phyloP scores from a whole-genome alignment of 2,888 invertebrate genomes.

The Digitonthophagus gazella region DNA sequence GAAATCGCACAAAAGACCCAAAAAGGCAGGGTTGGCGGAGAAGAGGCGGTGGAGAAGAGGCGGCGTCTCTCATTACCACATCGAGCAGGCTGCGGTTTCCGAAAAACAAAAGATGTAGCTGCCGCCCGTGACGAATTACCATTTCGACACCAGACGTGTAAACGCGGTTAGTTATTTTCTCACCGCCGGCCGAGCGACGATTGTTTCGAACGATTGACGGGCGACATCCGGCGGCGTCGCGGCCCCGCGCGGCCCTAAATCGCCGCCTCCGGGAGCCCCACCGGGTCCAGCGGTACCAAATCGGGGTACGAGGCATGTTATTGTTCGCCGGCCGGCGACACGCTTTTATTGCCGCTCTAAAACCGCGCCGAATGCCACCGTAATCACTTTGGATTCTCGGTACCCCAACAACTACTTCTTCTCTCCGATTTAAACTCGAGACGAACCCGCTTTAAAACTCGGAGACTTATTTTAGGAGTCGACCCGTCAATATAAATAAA shows the following conservation, averaged over 20 bases:
- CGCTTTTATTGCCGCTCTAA: not conserved
- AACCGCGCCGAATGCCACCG: not conserved
- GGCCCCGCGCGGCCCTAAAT: constrained; percentile 1
- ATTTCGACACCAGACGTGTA: constrained; percentile 49
- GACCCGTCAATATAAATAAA: too few relatives aligned
- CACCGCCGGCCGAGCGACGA: constrained; percentile 40
- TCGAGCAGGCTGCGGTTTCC: constrained; percentile 5
- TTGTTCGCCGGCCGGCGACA: not conserved
- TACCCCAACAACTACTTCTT: not conserved
- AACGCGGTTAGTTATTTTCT: constrained; percentile 52
- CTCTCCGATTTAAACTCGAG: too few relatives aligned
- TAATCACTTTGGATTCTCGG: not conserved
- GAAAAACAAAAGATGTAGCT: constrained; percentile 1
- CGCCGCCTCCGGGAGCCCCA: constrained; percentile 2
- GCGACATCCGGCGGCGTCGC: not conserved
- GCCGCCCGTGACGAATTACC: constrained; percentile 46
- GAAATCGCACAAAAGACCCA: not conserved
- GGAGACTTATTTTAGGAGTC: too few relatives aligned
- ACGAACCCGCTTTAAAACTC: too few relatives aligned
- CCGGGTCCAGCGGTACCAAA: constrained; percentile 7
- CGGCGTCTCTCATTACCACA: constrained; percentile 14
- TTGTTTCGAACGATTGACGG: constrained; percentile 26
- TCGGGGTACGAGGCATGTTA: constrained; percentile 8
- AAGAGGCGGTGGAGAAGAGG: not conserved
- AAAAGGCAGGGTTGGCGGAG: not conserved